These are phyloP conservation scores for Rhodophaea formosa DNA, from an alignment of 2,888 invertebrate genomes.

Conservation along the genomic window DNA sequence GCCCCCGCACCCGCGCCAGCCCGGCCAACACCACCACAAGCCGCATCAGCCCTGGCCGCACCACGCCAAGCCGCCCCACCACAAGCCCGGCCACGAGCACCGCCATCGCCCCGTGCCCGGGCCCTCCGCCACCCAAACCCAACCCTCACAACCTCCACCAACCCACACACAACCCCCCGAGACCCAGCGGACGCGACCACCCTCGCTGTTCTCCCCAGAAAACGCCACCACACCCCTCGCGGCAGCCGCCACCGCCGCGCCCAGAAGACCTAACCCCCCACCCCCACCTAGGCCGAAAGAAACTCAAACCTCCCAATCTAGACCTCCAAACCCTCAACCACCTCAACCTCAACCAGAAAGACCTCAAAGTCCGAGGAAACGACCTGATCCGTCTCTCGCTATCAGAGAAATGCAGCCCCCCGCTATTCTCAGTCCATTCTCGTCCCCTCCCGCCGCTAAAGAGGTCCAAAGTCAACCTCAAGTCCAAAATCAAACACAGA, in stretches of 20 bases:
- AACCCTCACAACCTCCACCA: slow-evolving; percentile 37
- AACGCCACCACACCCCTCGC: slow-evolving; percentile 75
- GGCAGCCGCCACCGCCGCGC: slow-evolving; percentile 56
- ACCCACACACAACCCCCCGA: slow-evolving; percentile 33
- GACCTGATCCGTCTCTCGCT: slow-evolving; percentile 59
- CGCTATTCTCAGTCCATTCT: slow-evolving; percentile 74
- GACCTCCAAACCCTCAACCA: slow-evolving; percentile 37
- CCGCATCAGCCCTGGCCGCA: slow-evolving; percentile 59
- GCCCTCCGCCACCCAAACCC: slow-evolving; percentile 31
- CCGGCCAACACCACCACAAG: slow-evolving; percentile 54
- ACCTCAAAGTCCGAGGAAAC: slow-evolving; percentile 57
- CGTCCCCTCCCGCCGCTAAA: slow-evolving; percentile 65
- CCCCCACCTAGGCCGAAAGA: slow-evolving; percentile 48
- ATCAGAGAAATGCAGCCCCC: slow-evolving; percentile 69
- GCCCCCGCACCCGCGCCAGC: slow-evolving; percentile 42
- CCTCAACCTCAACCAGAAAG: slow-evolving; percentile 44
- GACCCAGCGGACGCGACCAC: slow-evolving; percentile 70
- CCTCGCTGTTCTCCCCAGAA: slow-evolving; percentile 85
- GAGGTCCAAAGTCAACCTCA: slow-evolving; percentile 16
- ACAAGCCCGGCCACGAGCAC: slow-evolving; percentile 59
- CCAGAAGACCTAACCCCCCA: slow-evolving; percentile 46
- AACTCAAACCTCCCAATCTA: slow-evolving; percentile 18
- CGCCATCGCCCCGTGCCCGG: slow-evolving; percentile 57
- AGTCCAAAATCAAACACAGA: slow-evolving; percentile 22
- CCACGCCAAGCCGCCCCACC: slow-evolving; percentile 57